A percentile compares a stretch with the other conserved stretches of the same genome.
These are phyloP conservation scores for Drosophila percnosoma DNA, from an alignment of 2,888 invertebrate species.

Conservation along the genomic window DNA sequence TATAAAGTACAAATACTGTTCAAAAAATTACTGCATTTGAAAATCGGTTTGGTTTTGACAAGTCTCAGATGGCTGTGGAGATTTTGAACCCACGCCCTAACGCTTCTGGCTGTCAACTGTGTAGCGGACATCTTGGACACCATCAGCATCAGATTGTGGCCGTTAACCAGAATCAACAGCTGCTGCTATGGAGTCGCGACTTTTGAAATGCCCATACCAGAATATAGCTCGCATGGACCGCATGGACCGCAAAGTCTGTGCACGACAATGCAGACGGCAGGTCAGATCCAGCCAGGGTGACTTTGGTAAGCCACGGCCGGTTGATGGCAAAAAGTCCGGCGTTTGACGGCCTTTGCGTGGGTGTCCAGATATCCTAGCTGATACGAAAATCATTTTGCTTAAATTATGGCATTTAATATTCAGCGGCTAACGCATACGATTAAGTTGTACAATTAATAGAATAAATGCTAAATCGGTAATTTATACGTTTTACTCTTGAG, in stretches of 20 bases:
- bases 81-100: not conserved
- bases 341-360: not conserved
- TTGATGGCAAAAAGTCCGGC: not conserved
- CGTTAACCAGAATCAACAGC: not conserved
- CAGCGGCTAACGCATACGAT: not conserved
- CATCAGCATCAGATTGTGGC: not conserved
- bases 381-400: not conserved
- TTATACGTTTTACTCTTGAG: not conserved
- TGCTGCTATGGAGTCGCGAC: not conserved
- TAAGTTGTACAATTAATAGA: not conserved
- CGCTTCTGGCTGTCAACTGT: not conserved
- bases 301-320: not conserved
- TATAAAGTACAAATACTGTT: not conserved
- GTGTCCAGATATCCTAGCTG: not conserved
- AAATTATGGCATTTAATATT: not conserved
- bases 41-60: not conserved
- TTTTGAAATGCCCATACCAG: not conserved
- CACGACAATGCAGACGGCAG: not conserved
- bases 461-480: not conserved
- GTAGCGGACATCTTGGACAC: not conserved
- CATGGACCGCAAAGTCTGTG: not conserved
- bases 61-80: not conserved
- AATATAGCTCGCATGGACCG: not conserved
- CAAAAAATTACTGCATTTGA: not conserved
- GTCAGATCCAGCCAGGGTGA: not conserved